These are phyloP conservation scores for Sceloporus undulatus DNA, from an alignment of 2,113 vertebrate genomes.

Conservation along the genomic window DNA sequence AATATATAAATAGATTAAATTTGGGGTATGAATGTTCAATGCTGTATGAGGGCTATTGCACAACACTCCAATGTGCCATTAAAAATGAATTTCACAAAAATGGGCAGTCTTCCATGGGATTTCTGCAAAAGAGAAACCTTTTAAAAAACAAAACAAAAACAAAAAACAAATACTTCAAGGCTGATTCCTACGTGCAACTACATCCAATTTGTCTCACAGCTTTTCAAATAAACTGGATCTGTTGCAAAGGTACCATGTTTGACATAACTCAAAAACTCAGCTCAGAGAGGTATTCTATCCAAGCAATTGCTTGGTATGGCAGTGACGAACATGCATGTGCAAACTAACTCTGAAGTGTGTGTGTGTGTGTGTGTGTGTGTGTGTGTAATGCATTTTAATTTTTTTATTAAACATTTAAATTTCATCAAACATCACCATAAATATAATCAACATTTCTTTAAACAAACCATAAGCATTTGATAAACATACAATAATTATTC, in stretches of 20 bases:
- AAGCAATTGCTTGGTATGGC: not conserved
- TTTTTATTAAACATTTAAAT: too few relatives aligned
- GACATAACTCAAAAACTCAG: not conserved
- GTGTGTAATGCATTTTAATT: too few relatives aligned
- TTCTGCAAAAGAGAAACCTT: constrained; percentile 27
- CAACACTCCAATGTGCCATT: not conserved
- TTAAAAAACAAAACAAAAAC: not conserved
- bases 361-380: too few relatives aligned
- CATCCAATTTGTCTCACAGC: not conserved
- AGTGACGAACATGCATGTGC: not conserved
- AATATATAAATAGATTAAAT: constrained; percentile 56
- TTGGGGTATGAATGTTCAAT: constrained; percentile 64
- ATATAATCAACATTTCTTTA: too few relatives aligned
- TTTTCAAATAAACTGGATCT: not conserved
- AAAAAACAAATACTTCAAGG: not conserved
- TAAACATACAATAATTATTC: too few relatives aligned
- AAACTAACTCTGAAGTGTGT: not conserved
- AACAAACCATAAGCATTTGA: too few relatives aligned
- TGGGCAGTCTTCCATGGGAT: constrained; percentile 44
- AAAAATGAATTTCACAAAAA: constrained; percentile 38
- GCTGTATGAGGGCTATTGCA: constrained; percentile 52
- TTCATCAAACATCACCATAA: too few relatives aligned
- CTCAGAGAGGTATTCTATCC: not conserved
- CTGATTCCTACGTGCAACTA: not conserved
- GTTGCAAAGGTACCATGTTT: not conserved